Base-by-base conservation (phyloP, 2,888 invertebrate species). In the Brachyptera risi region DNA sequence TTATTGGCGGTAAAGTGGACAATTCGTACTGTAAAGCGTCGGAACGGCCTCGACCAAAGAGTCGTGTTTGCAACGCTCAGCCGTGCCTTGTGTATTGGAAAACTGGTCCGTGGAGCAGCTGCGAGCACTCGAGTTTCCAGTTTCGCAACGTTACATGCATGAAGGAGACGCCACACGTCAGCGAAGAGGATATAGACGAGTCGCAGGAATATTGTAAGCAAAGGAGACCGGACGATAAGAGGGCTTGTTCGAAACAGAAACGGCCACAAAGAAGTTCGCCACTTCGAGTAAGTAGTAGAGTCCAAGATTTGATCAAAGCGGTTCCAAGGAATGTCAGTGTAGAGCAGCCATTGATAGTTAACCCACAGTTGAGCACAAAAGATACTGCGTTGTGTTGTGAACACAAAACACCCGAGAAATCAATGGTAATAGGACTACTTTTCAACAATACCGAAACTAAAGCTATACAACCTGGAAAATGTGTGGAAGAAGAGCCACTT, bases 1-100 rank as follows among this genome's bases (percentile, higher is more conserved):
- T 78, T 66, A 80, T 80, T 68, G 78, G 79, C n/a, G 86, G 85
- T 1, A 73, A 79, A 59, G 85, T 86, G 1, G 82, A 81, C 65
- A 77, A 80, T 31, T 73, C 73, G 23, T 80, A 79, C 66, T 83
- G 83, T 67, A 15, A 27, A 9, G 71, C 74, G 3, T 72, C 71
- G 13, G 51, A 68, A 4, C 79, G 76, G 65, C 79, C 80, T 0
- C 72, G 74, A 47, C 65, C 70, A 1, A 71, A 72, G 63, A 71
- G 71, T 1, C 74, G 76, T 38, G 73, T 74, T n/a, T 47, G 47
- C 24, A 24, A 7, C 13, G n/a, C 21, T 13, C 23, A 21, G 47
- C 4, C 24, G 24, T 47, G 47, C 47, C 5, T 21, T n/a, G 47
- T 47, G 47, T 24, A 24, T n/a, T 47, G 47, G 47, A n/a, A n/a